phyloP scores from a whole-genome alignment of 2,888 invertebrate genomes.

The Petrophora chlorosata region DNA sequence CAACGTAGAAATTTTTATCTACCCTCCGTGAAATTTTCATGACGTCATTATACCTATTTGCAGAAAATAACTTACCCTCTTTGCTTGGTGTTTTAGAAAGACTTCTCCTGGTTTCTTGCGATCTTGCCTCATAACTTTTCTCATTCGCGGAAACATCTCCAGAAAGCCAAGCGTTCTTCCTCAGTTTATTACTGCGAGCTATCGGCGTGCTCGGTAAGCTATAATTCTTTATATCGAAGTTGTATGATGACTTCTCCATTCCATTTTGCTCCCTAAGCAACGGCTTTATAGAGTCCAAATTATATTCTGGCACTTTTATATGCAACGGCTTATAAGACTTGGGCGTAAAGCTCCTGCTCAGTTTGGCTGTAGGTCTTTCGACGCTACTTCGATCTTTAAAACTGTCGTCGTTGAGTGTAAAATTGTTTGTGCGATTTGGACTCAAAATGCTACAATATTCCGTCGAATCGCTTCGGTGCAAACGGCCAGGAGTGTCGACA shows the following conservation, averaged over 20 bases:
- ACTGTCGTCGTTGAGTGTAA: constrained; percentile 51
- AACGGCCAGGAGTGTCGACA: constrained; percentile 60
- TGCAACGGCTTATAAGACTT: constrained; percentile 76
- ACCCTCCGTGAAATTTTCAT: too few species aligned
- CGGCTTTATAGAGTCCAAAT: constrained; percentile 67
- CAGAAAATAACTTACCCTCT: constrained; percentile 40
- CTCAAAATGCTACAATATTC: constrained; percentile 79
- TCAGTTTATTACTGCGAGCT: constrained; percentile 80
- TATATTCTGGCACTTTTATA: constrained; percentile 74
- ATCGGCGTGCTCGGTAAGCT: constrained; percentile 81
- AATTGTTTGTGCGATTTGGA: constrained; percentile 61
- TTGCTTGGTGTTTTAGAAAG: constrained; percentile 35
- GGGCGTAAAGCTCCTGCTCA: constrained; percentile 76
- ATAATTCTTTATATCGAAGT: constrained; percentile 76
- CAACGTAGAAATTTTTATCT: too few species aligned
- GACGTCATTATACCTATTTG: too few species aligned
- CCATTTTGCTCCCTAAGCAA: constrained; percentile 59
- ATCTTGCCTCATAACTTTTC: constrained; percentile 34
- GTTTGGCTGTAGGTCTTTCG: constrained; percentile 59
- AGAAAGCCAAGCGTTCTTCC: constrained; percentile 82
- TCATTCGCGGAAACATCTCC: constrained; percentile 60
- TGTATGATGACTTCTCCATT: constrained; percentile 64
- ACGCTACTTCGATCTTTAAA: constrained; percentile 48
- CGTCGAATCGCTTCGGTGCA: constrained; percentile 77
- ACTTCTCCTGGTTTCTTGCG: constrained; percentile 23